phyloP scores from a whole-genome alignment of 2,797 vertebrate species.

The Clarias platycephalus region DNA sequence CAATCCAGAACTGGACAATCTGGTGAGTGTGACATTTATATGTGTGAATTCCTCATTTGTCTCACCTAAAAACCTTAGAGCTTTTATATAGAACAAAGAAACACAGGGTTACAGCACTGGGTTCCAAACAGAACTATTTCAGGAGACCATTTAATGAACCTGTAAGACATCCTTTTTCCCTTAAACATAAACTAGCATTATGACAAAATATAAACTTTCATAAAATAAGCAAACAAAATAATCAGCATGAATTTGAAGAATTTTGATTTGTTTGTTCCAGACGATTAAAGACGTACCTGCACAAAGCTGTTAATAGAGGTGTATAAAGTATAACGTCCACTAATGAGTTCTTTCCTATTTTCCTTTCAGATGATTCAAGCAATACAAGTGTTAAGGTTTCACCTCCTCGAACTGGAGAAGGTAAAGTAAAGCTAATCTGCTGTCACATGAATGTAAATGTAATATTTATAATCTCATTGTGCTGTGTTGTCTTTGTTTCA shows the following conservation, averaged over 20 bases:
- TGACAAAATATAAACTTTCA: not conserved
- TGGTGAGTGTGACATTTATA: slow-evolving; percentile 77
- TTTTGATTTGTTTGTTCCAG: not conserved
- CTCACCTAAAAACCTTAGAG: not conserved
- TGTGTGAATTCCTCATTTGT: not conserved
- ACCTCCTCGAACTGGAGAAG: slow-evolving; percentile 96
- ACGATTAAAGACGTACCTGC: not conserved
- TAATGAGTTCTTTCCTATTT: not conserved
- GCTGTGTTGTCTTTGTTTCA: slow-evolving; percentile 46
- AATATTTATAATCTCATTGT: not conserved
- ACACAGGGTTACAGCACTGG: not conserved
- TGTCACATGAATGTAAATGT: too few relatives aligned
- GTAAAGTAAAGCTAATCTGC: slow-evolving; percentile 68
- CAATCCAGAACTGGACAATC: slow-evolving; percentile 93
- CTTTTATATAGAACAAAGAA: not conserved
- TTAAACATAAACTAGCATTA: not conserved
- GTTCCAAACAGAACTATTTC: not conserved
- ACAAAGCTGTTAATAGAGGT: not conserved
- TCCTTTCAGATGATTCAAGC: slow-evolving; percentile 90
- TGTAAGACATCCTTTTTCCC: not conserved
- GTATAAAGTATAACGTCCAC: not conserved
- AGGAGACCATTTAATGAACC: not conserved
- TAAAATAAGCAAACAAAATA: not conserved
- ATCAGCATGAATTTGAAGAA: not conserved
- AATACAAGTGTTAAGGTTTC: slow-evolving; percentile 95